Percentiles rank a stretch among this genome's conserved stretches.
phyloP scores from a whole-genome alignment of 1,140 invertebrate genomes.

The Acyrthosiphon pisum region DNA sequence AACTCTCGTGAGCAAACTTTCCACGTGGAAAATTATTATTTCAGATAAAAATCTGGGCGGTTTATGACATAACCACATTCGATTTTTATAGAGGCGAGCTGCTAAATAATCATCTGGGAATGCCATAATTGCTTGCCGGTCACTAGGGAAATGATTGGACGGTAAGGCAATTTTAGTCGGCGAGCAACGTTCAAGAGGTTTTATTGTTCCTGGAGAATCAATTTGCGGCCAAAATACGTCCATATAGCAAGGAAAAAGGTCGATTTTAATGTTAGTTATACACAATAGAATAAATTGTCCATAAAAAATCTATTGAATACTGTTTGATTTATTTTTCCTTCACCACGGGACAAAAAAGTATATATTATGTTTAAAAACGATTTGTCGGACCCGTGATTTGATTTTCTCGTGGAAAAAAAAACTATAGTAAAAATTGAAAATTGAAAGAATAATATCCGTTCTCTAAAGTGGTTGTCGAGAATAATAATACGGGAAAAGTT shows the following conservation, averaged over 20 bases:
- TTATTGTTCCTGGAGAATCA: slow-evolving; percentile 18
- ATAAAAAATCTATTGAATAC: slow-evolving; percentile 18
- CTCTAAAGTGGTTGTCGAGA: neutral
- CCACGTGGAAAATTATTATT: slow-evolving; percentile 29
- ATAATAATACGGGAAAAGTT: slow-evolving; percentile 4
- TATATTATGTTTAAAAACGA: neutral
- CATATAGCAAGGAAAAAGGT: neutral
- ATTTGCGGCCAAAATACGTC: neutral
- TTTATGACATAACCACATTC: neutral
- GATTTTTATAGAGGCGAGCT: slow-evolving; percentile 8
- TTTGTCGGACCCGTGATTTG: neutral
- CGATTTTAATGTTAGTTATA: neutral
- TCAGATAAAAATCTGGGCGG: neutral
- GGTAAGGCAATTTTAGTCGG: slow-evolving; percentile 23
- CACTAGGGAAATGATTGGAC: slow-evolving; percentile 18
- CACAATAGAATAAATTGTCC: slow-evolving; percentile 9
- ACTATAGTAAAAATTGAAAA: neutral
- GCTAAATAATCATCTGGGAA: slow-evolving; percentile 4
- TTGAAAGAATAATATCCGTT: neutral
- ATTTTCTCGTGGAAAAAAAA: neutral
- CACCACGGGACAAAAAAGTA: neutral
- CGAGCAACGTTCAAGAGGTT: neutral
- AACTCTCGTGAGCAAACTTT: neutral
- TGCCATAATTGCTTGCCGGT: slow-evolving; percentile 5
- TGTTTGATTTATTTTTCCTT: slow-evolving; percentile 28